Evolutionary conservation across 2,113 vertebrate species (phyloP).

Genomic region (Naja naja): DNA sequence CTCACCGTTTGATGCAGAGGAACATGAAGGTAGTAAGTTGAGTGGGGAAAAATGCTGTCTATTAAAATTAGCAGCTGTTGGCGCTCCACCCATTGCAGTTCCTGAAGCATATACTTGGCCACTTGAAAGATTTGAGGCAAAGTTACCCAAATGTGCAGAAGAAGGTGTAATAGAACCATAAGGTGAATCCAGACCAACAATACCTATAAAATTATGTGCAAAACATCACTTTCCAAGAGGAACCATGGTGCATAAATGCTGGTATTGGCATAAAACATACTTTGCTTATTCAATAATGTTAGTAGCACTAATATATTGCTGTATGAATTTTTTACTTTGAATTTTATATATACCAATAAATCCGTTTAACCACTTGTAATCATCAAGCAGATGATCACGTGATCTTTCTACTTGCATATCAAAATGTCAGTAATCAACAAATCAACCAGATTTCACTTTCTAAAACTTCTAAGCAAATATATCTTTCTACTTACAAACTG

Average conservation of each 20-base stretch:
- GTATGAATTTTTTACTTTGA: background rate
- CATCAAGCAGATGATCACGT: background rate
- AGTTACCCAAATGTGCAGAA: constrained; percentile 87
- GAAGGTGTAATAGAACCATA: constrained; percentile 79
- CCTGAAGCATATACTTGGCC: constrained; percentile 89
- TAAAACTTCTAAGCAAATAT: background rate
- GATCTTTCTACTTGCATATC: background rate
- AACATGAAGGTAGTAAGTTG: constrained; percentile 92
- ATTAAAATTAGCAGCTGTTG: constrained; percentile 88
- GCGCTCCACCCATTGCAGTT: constrained; percentile 81
- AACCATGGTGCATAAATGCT: background rate
- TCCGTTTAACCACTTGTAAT: background rate
- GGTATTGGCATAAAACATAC: background rate
- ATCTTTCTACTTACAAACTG: background rate
- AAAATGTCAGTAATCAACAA: background rate
- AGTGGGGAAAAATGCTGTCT: constrained; percentile 98
- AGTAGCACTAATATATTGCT: background rate
- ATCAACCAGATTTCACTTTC: background rate
- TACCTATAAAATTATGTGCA: constrained; percentile 65
- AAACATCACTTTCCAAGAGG: constrained; percentile 6
- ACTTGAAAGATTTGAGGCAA: constrained; percentile 90
- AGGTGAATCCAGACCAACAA: constrained; percentile 81
- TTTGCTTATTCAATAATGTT: background rate
- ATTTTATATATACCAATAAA: background rate
- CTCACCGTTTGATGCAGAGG: constrained; percentile 87